These are phyloP conservation scores for Sarcophaga rosellei DNA, from an alignment of 2,888 invertebrate genomes.

Conservation along the genomic window DNA sequence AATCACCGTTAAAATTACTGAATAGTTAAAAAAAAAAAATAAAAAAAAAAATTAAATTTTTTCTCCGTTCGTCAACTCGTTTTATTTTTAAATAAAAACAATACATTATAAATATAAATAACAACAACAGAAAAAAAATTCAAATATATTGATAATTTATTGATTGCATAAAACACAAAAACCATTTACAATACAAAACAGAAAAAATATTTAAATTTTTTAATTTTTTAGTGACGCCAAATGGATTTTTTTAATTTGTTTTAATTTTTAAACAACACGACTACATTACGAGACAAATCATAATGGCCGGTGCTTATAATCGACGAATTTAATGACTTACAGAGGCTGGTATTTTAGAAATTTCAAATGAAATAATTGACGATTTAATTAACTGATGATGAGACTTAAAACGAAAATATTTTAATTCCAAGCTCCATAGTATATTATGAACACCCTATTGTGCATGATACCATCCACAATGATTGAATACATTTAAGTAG, in stretches of 20 bases:
- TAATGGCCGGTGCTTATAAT: too few species aligned
- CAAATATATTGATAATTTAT: neutral
- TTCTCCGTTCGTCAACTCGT: slow-evolving; percentile 1
- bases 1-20: slow-evolving; percentile 27
- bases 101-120: slow-evolving; percentile 9
- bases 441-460: neutral
- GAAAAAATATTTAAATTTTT: neutral
- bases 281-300: too few species aligned
- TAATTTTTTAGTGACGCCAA: neutral
- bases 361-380: neutral
- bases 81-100: neutral
- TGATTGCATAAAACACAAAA: slow-evolving; percentile 39
- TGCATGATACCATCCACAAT: too few species aligned
- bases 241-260: too few species aligned
- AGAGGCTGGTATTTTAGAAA: neutral
- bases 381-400: neutral
- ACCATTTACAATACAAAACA: slow-evolving; percentile 30
- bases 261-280: too few species aligned
- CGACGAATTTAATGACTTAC: neutral
- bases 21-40: neutral
- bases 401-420: neutral
- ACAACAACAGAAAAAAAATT: slow-evolving; percentile 10
- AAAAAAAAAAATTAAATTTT: neutral
- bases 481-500: too few species aligned
- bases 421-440: neutral